These are phyloP conservation scores for Dasyurus viverrinus DNA, from an alignment of 2,113 vertebrate genomes.

Conservation along the genomic window DNA sequence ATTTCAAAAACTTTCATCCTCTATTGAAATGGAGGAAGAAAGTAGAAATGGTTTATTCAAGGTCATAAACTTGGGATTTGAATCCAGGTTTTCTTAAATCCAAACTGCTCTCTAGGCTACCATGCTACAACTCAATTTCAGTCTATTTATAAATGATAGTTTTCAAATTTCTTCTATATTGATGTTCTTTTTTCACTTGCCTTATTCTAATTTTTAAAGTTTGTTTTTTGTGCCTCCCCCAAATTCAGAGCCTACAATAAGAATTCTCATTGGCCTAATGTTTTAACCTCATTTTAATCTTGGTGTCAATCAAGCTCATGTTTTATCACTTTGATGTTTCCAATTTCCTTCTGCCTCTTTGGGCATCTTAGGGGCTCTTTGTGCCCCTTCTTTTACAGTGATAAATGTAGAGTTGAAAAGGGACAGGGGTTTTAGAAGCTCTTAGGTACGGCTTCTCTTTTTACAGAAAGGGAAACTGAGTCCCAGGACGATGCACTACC, in stretches of 20 bases:
- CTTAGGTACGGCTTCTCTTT: background rate
- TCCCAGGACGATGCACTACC: background rate
- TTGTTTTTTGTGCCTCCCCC: background rate
- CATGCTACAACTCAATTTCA: background rate
- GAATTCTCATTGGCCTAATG: background rate
- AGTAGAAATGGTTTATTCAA: background rate
- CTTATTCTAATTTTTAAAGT: background rate
- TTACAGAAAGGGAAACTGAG: background rate
- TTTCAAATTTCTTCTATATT: background rate
- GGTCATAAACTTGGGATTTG: background rate
- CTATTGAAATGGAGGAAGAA: background rate
- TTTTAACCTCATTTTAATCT: background rate
- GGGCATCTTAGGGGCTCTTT: no score
- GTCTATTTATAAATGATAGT: background rate
- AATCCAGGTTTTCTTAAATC: background rate
- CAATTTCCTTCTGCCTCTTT: background rate
- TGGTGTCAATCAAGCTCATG: no score
- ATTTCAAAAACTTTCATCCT: background rate
- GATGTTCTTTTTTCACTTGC: background rate
- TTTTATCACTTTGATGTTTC: background rate
- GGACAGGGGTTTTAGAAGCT: background rate
- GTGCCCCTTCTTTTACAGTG: background rate
- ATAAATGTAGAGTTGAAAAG: background rate
- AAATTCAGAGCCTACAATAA: background rate
- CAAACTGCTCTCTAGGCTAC: background rate